Evolutionary conservation across 92 coral and sea anemone species (phyloP), one percentile per base, ranked within the genome.

Genomic region (Heteractis magnifica): DNA sequence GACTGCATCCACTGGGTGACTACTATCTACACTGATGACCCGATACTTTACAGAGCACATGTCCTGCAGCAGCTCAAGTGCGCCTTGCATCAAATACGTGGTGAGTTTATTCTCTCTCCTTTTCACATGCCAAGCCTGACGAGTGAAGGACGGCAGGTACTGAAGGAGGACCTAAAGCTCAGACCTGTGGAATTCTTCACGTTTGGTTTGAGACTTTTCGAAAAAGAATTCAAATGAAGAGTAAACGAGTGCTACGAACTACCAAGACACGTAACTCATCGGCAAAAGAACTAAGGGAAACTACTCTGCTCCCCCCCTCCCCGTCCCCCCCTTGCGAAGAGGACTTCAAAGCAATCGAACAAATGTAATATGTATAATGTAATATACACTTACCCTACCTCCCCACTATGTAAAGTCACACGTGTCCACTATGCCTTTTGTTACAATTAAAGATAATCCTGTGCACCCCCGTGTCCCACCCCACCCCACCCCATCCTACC

Each of bases 1-100:
- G 87, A 91, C 78, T 91, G 91, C 55, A 74, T 83, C 44, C 98
- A 95, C 51, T 95, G 98, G 98, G 98, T 94, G 44, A 90, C 95
- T 10, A 91, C 98, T 10, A 90, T 95, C 62, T 95, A 95, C 70
- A 90, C 98, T 7, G 95, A 88, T 64, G 95, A 95, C 78, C 91
- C 94, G 12, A 79, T 88, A 12, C 81, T 94, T 80, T 89, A 92
- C 86, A 93, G 85, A 74, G 91, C 92, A 20, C 98, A 95, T 71
- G 94, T 94, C 41, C 84, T 87, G 23, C 88, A 84, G 77, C 98
- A 95, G 82, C 79, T 95, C 68, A 90, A 90, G 83, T 71, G 83
- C 79, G 93, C 98, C 72, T 70, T 82, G 18, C 84, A 88, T 53
- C 73, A 81, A 19, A 51, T 87, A 4, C 79, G 77, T 62, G 97